phyloP scores from a whole-genome alignment of 2,888 invertebrate species.

The Abrostola tripartita region DNA sequence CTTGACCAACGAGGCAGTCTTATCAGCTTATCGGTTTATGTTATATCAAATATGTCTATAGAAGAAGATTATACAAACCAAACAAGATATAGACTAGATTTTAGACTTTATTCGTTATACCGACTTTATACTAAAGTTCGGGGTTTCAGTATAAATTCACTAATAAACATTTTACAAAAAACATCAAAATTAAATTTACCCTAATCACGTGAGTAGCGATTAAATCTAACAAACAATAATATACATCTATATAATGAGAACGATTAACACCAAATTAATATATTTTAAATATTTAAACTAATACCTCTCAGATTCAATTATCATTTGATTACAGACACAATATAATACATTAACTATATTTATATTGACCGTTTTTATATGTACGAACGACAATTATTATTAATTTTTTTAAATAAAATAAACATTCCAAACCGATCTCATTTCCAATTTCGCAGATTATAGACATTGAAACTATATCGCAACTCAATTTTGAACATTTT shows the following conservation, averaged over 20 bases:
- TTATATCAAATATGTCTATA: too few relatives aligned
- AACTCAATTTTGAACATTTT: too few relatives aligned
- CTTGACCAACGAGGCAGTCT: too few relatives aligned
- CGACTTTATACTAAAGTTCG: constrained; percentile 10
- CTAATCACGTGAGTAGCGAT: constrained; percentile 23
- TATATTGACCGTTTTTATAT: too few relatives aligned
- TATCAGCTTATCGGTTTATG: too few relatives aligned
- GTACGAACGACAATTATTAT: too few relatives aligned
- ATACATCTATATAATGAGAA: constrained; percentile 30
- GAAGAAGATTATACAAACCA: too few relatives aligned
- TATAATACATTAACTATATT: not conserved
- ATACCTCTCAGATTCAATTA: constrained; percentile 20
- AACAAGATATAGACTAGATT: not conserved
- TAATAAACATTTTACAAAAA: constrained; percentile 47
- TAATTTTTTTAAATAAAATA: too few relatives aligned
- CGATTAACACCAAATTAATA: constrained; percentile 36
- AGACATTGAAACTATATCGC: too few relatives aligned
- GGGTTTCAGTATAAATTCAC: constrained; percentile 33
- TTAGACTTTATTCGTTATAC: not conserved
- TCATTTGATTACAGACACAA: not conserved
- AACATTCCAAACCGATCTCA: too few relatives aligned
- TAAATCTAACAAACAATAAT: constrained; percentile 33
- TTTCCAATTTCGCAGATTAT: too few relatives aligned
- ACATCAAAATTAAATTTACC: constrained; percentile 45
- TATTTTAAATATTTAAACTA: not conserved